phyloP scores from a whole-genome alignment of 2,888 invertebrate species.

The Polyommatus icarus region DNA sequence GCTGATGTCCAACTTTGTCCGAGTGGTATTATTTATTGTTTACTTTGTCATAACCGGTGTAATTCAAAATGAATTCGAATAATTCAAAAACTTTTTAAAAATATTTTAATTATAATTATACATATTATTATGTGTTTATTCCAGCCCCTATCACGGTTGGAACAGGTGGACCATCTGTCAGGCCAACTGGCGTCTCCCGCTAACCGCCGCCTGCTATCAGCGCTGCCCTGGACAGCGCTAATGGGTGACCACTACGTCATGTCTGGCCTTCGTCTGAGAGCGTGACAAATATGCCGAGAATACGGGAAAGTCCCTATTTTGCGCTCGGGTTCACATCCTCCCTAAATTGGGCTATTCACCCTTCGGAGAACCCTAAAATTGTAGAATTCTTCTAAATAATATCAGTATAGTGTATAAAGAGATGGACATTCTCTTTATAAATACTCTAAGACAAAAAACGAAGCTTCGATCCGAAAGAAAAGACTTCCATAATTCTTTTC shows the following conservation, averaged over 20 bases:
- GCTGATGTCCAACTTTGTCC: no score
- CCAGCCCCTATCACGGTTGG: neutral
- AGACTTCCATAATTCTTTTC: neutral
- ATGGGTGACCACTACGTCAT: neutral
- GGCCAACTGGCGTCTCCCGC: neutral
- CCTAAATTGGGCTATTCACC: neutral
- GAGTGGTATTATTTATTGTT: no score
- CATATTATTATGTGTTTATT: neutral
- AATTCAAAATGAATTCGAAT: no score
- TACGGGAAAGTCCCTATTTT: neutral
- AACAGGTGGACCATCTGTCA: neutral
- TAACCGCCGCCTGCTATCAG: neutral
- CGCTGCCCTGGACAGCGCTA: neutral
- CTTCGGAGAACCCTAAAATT: neutral
- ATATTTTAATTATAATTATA: no score
- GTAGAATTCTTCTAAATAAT: neutral
- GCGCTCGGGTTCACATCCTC: neutral
- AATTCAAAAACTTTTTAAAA: no score
- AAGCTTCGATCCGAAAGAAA: neutral
- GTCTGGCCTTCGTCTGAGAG: neutral
- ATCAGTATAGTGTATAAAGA: no score
- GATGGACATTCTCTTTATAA: no score
- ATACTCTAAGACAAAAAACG: no score
- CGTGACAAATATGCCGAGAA: neutral
- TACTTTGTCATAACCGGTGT: no score